Evolutionary conservation across 2,113 vertebrate genomes (phyloP).

Genomic region (Antennarius striatus): DNA sequence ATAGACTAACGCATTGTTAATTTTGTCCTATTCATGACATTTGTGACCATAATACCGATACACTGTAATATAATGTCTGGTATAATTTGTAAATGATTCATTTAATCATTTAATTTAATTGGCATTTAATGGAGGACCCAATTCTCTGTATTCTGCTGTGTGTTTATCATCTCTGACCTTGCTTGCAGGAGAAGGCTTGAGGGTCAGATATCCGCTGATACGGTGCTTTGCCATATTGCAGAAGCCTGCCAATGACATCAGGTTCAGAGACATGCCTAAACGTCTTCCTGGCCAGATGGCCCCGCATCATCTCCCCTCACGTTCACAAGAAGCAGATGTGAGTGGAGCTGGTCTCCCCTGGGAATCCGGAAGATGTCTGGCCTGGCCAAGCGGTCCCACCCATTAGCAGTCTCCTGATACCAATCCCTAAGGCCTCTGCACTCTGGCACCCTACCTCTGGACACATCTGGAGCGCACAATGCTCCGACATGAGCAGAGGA

Average conservation of each 20-base stretch:
- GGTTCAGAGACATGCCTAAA: slow-evolving; percentile 54
- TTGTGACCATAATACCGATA: too few species aligned
- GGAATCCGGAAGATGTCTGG: slow-evolving; percentile 62
- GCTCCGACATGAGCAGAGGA: slow-evolving; percentile 10
- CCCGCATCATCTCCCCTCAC: slow-evolving; percentile 60
- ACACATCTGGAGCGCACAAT: slow-evolving; percentile 51
- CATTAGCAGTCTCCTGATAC: slow-evolving; percentile 20
- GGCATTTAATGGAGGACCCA: background rate
- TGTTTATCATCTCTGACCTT: slow-evolving; percentile 74
- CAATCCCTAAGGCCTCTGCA: too few species aligned
- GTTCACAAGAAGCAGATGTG: slow-evolving; percentile 76
- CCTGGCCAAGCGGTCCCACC: slow-evolving; percentile 51
- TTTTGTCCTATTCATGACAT: background rate
- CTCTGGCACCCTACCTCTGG: slow-evolving; percentile 40
- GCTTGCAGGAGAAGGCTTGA: slow-evolving; percentile 52
- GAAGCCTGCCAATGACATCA: slow-evolving; percentile 50
- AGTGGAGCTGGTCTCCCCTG: slow-evolving; percentile 62
- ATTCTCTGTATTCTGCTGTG: slow-evolving; percentile 54
- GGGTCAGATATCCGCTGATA: slow-evolving; percentile 76
- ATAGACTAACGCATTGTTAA: background rate
- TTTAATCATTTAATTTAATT: too few species aligned
- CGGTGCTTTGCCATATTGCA: slow-evolving; percentile 74
- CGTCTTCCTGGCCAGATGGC: slow-evolving; percentile 75
- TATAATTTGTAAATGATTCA: too few species aligned
- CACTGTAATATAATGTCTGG: too few species aligned